These are phyloP conservation scores for Petrocephalus schoutedeni DNA, from an alignment of 2,797 vertebrate species.

Conservation along the genomic window DNA sequence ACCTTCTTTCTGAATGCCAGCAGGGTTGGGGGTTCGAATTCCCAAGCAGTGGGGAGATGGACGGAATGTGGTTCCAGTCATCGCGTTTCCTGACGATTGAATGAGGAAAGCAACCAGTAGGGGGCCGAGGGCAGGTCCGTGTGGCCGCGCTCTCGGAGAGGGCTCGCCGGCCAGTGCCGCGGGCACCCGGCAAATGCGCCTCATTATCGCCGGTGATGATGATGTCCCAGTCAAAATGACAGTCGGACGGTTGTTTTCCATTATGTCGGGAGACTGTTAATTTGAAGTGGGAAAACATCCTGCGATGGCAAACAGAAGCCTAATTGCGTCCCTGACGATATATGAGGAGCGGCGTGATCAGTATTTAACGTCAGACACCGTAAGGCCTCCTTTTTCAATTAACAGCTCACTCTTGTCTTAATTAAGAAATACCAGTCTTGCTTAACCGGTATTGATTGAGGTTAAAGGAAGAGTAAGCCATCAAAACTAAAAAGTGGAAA, in stretches of 20 bases:
- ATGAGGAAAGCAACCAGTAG: neutral
- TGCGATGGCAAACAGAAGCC: conserved; percentile 60
- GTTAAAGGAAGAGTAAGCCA: conserved; percentile 54
- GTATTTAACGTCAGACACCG: conserved; percentile 70
- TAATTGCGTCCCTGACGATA: conserved; percentile 67
- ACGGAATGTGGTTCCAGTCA: neutral
- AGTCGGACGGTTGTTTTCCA: conserved; percentile 30
- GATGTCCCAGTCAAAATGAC: conserved; percentile 5
- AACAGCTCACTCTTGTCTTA: conserved; percentile 63
- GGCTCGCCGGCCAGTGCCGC: neutral
- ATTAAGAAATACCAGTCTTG: conserved; percentile 67
- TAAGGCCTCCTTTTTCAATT: conserved; percentile 68
- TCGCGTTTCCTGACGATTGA: neutral
- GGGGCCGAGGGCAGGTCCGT: neutral
- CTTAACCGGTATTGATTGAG: conserved; percentile 69
- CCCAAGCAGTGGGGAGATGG: neutral
- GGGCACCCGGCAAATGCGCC: neutral
- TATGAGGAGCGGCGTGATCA: conserved; percentile 65
- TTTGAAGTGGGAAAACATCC: conserved; percentile 61
- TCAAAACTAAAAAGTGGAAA: conserved; percentile 53
- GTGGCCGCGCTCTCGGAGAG: neutral
- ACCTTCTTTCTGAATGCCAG: neutral
- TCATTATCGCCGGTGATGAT: neutral
- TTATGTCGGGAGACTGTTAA: conserved; percentile 46
- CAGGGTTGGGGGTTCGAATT: neutral